Evolutionary conservation across 1,140 invertebrate species (phyloP).

Genomic region (Ctenoplectra terminalis): DNA sequence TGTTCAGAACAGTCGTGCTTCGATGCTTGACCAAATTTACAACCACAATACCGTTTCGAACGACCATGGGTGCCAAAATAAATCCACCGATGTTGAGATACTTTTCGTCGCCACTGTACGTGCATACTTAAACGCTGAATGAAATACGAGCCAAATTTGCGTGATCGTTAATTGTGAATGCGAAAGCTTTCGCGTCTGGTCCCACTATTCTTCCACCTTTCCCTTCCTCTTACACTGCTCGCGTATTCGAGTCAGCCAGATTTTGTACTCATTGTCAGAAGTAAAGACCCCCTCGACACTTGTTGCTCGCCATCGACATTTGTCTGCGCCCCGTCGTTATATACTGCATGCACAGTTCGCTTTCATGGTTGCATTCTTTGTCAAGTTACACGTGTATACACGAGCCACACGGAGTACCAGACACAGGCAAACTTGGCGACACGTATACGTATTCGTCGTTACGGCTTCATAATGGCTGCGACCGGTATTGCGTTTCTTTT

Average conservation of each 20-base stretch:
- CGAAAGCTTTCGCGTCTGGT: slow-evolving; percentile 25
- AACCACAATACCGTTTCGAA: too few species aligned
- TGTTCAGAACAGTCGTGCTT: too few species aligned
- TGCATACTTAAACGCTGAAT: slow-evolving; percentile 37
- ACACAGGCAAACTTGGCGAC: too few species aligned
- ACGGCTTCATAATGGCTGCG: slow-evolving; percentile 24
- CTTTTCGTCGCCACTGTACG: too few species aligned
- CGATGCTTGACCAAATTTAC: too few species aligned
- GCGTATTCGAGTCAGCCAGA: slow-evolving; percentile 63
- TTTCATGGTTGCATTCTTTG: slow-evolving; percentile 57
- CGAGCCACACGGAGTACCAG: too few species aligned
- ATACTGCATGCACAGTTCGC: slow-evolving; percentile 56
- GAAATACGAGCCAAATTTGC: slow-evolving; percentile 54
- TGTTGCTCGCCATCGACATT: slow-evolving; percentile 70
- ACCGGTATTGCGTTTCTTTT: slow-evolving; percentile 16
- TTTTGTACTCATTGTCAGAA: slow-evolving; percentile 70
- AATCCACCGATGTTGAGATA: too few species aligned
- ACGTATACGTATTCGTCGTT: background rate
- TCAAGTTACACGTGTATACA: slow-evolving; percentile 43
- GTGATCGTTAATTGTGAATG: slow-evolving; percentile 60
- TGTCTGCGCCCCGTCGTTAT: slow-evolving; percentile 63
- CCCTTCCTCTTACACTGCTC: slow-evolving; percentile 13
- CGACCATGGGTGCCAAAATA: too few species aligned
- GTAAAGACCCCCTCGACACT: slow-evolving; percentile 68
- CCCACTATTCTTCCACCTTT: background rate